Evolutionary conservation across 2,888 invertebrate species (phyloP).

Genomic region (Esperia sulphurella): DNA sequence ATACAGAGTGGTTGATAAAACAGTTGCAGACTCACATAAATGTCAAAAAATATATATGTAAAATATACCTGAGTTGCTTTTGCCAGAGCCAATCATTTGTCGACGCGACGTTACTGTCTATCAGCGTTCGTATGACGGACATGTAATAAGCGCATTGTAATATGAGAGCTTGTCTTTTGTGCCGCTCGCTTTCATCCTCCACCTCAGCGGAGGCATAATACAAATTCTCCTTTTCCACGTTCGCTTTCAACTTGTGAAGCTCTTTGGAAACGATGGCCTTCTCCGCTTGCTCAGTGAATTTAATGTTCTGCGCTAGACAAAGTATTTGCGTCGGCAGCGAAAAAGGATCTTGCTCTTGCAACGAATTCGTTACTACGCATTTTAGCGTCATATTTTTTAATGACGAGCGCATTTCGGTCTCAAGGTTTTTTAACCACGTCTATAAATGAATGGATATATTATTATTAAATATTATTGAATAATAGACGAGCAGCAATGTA

Average conservation of each 20-base stretch:
- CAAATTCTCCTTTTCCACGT: constrained; percentile 71
- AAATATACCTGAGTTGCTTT: constrained; percentile 88
- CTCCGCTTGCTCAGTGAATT: constrained; percentile 92
- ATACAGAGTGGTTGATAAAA: no score
- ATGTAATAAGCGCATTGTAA: constrained; percentile 96
- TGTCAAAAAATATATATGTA: not conserved
- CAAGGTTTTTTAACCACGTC: constrained; percentile 88
- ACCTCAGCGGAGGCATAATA: constrained; percentile 73
- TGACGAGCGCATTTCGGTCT: constrained; percentile 86
- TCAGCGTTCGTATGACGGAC: constrained; percentile 87
- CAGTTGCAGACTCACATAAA: no score
- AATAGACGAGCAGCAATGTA: no score
- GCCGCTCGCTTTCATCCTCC: constrained; percentile 82
- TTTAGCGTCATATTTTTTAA: constrained; percentile 83
- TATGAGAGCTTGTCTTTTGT: constrained; percentile 95
- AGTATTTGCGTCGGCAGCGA: constrained; percentile 86
- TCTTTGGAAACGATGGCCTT: constrained; percentile 85
- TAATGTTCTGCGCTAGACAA: constrained; percentile 90
- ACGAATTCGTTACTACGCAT: constrained; percentile 67
- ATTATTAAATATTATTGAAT: no score
- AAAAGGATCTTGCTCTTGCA: constrained; percentile 70
- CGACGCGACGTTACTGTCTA: constrained; percentile 83
- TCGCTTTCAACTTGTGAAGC: constrained; percentile 73
- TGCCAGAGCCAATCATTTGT: constrained; percentile 95
- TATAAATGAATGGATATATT: constrained; percentile 34